These are phyloP conservation scores for Saxicola maurus DNA, from an alignment of 2,797 vertebrate genomes.

Conservation along the genomic window DNA sequence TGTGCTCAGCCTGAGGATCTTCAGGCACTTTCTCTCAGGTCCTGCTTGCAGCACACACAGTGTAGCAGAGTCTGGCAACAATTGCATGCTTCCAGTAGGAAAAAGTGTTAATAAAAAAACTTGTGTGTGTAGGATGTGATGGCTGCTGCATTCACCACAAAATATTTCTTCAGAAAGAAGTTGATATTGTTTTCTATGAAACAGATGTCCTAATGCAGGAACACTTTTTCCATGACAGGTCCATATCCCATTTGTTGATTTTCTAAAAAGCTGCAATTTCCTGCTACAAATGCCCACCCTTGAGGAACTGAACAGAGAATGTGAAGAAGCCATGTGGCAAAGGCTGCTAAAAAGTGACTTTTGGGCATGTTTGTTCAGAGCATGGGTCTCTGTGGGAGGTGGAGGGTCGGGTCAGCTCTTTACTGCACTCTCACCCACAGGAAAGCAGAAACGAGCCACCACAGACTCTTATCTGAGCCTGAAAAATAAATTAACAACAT, in stretches of 20 bases:
- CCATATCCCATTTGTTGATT: neutral
- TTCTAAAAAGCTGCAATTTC: neutral
- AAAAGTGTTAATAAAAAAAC: neutral
- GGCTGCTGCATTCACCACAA: neutral
- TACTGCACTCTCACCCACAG: neutral
- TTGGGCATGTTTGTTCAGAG: accelerated
- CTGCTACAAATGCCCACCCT: neutral
- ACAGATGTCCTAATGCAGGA: neutral
- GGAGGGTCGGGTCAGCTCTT: neutral
- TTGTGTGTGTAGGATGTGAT: neutral
- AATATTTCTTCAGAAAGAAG: neutral
- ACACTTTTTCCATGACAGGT: neutral
- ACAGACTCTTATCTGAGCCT: neutral
- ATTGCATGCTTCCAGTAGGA: neutral
- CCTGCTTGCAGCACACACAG: neutral
- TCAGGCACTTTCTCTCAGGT: neutral
- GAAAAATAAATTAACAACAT: neutral
- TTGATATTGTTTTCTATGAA: neutral
- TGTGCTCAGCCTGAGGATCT: neutral
- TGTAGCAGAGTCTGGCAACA: neutral
- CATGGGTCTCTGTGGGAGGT: neutral
- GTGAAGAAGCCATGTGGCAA: neutral
- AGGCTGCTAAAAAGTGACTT: neutral
- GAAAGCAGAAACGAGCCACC: neutral
- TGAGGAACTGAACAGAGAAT: neutral